Percentiles rank a stretch among this genome's conserved stretches.
These are phyloP conservation scores for Drosophila willistoni DNA, from an alignment of 1,140 invertebrate genomes.

Conservation along the genomic window DNA sequence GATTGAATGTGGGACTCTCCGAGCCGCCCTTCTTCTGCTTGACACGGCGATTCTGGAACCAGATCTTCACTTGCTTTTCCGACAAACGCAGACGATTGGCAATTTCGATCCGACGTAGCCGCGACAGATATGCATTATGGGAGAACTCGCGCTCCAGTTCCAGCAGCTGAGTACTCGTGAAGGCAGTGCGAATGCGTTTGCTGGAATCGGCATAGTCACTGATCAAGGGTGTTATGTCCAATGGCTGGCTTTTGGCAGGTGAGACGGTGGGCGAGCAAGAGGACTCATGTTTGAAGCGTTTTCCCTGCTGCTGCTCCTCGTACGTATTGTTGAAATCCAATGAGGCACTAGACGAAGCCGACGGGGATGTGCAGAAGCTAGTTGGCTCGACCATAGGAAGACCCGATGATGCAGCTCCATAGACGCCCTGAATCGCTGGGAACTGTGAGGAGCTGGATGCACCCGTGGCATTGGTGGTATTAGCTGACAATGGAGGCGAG, in stretches of 20 bases:
- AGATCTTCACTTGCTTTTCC: conserved; percentile 98
- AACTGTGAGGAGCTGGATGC: conserved; percentile 35
- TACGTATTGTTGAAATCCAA: conserved; percentile 53
- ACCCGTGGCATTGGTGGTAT: conserved; percentile 35
- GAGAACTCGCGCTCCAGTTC: conserved; percentile 96
- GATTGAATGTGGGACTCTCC: conserved; percentile 77
- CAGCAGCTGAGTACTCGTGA: conserved; percentile 95
- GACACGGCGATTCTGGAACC: conserved; percentile 95
- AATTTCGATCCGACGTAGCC: conserved; percentile 95
- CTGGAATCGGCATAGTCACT: conserved; percentile 86
- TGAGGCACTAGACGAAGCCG: conserved; percentile 70
- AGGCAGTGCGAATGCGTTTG: conserved; percentile 94
- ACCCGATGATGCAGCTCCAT: conserved; percentile 31
- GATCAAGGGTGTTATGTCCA: conserved; percentile 84
- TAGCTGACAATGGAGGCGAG: conserved; percentile 81
- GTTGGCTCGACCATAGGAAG: conserved; percentile 57
- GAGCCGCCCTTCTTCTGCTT: conserved; percentile 94
- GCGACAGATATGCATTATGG: conserved; percentile 94
- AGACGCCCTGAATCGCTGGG: conserved; percentile 41
- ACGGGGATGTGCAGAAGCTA: conserved; percentile 74
- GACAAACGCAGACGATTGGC: conserved; percentile 93
- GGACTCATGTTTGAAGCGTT: conserved; percentile 71
- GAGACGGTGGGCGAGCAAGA: conserved; percentile 77
- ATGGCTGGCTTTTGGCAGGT: conserved; percentile 83
- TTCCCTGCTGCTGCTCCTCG: conserved; percentile 63